Percentiles rank a stretch among this genome's conserved stretches.
These are phyloP conservation scores for Netelia melanura DNA, from an alignment of 2,888 invertebrate genomes.

Conservation along the genomic window DNA sequence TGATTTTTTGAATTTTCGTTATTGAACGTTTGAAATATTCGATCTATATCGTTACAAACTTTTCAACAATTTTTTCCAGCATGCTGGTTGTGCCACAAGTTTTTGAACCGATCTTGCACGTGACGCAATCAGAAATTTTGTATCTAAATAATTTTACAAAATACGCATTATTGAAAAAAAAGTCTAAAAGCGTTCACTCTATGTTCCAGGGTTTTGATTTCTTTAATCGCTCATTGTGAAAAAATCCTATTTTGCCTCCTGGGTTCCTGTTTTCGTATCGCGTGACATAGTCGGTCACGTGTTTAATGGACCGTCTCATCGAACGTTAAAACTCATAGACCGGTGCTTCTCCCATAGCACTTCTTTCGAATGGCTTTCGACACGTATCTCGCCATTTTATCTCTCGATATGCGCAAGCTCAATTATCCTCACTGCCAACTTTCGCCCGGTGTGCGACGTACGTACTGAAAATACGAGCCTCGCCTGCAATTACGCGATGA, in stretches of 20 bases:
- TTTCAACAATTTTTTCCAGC: background rate
- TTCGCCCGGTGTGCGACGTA: conserved; percentile 36
- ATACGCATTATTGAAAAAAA: no score
- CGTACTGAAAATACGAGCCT: conserved; percentile 21
- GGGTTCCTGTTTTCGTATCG: no score
- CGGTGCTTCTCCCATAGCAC: conserved; percentile 72
- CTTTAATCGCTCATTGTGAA: background rate
- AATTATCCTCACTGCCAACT: conserved; percentile 82
- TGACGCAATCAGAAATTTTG: no score
- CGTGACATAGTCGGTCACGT: conserved; percentile 6
- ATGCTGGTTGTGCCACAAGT: background rate
- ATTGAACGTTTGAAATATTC: no score
- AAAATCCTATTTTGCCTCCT: no score
- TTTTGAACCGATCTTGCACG: no score
- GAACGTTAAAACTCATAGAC: conserved; percentile 60
- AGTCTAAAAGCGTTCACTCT: no score
- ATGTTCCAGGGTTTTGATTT: background rate
- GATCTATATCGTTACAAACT: no score
- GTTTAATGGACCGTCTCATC: conserved; percentile 73
- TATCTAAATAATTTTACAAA: no score
- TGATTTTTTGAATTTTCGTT: no score
- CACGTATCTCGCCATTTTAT: conserved; percentile 78
- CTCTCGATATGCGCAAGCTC: conserved; percentile 76
- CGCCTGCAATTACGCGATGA: conserved; percentile 18
- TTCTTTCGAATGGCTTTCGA: conserved; percentile 77